phyloP scores from a whole-genome alignment of 2,113 vertebrate species.

The Hipposideros armiger region DNA sequence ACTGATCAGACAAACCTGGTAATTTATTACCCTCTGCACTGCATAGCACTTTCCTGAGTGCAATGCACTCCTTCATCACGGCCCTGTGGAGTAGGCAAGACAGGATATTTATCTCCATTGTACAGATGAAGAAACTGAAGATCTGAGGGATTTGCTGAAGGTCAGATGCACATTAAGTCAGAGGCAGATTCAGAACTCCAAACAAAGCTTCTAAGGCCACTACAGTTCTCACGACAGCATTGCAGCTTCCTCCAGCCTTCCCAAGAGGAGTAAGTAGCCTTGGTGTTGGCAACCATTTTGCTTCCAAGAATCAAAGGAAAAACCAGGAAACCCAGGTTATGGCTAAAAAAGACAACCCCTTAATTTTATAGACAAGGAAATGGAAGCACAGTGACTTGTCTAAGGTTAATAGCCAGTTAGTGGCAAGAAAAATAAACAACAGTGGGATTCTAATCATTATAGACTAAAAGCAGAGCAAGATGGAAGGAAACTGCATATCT shows the following conservation, averaged over 20 bases:
- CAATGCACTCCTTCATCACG: not conserved
- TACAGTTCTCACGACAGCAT: not conserved
- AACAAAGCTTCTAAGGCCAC: not conserved
- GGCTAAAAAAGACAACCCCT: not conserved
- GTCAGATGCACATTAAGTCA: not conserved
- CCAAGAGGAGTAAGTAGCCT: not conserved
- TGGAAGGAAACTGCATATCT: not conserved
- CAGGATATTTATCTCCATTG: not conserved
- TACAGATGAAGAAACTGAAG: slow-evolving; percentile 33
- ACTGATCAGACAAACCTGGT: not conserved
- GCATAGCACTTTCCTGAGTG: not conserved
- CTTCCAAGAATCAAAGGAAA: not conserved
- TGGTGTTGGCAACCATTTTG: not conserved
- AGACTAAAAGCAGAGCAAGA: not conserved
- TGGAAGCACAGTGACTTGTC: not conserved
- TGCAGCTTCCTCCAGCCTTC: not conserved
- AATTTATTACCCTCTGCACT: not conserved
- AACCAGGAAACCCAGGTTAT: not conserved
- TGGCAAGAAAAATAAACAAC: not conserved
- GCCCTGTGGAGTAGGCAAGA: not conserved
- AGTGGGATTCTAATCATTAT: no score
- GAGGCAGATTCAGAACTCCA: not conserved
- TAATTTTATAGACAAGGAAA: not conserved
- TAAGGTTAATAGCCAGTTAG: not conserved
- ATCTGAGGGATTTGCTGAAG: not conserved